Percentiles rank a stretch among this genome's conserved stretches.
Conservation (phyloP, 2,113 vertebrate genomes). For the Origma solitaria region DNA sequence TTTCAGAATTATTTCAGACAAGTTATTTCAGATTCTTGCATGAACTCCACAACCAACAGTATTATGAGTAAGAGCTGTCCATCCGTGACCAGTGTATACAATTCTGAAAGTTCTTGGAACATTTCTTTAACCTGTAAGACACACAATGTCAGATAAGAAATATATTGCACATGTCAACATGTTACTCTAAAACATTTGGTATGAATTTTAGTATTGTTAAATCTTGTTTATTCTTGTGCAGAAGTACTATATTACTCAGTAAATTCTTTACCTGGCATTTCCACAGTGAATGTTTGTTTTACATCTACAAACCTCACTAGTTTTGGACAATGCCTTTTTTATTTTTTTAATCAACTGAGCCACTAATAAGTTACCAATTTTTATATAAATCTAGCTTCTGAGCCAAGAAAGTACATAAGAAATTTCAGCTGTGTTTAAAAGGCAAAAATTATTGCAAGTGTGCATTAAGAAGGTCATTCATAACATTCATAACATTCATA, state of each 20-base stretch:
- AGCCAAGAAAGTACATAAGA: not conserved
- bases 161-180: not conserved
- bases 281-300: not conserved
- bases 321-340: not conserved
- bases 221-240: not conserved
- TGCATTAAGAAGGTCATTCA: not conserved
- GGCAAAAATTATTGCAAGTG: not conserved
- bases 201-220: not conserved
- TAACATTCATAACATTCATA: not conserved
- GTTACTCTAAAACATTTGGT: not conserved
- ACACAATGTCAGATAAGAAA: not conserved
- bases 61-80: not conserved
- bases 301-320: not conserved
- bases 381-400: not conserved
- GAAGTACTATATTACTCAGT: not conserved
- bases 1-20: not conserved
- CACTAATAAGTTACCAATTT: not conserved
- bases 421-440: not conserved
- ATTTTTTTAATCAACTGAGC: not conserved
- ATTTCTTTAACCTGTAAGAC: not conserved
- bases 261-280: not conserved
- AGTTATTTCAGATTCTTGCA: not conserved
- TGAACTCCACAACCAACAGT: not conserved
- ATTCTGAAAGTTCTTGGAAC: not conserved
- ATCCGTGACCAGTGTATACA: not conserved